Evolutionary conservation across 2,113 vertebrate genomes (phyloP), one percentile per base, ranked within the genome.

Genomic region (Hippopotamus amphibius): DNA sequence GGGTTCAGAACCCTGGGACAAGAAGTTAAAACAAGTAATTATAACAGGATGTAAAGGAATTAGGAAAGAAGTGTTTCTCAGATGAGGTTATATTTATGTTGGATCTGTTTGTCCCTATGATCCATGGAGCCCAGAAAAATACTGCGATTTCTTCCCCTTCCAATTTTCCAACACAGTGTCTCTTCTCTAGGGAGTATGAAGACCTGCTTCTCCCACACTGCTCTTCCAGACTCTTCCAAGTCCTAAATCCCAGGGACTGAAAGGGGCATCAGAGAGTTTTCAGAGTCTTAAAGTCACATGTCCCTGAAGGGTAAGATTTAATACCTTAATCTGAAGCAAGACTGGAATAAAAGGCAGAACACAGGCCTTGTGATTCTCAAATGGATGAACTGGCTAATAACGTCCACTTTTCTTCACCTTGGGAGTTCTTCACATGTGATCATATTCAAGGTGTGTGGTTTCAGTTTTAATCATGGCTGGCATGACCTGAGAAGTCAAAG

Each of bases 211-310:
- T 84, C 13, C 16, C 13, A 88, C 0, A 37, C 22, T 59, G 63
- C 4, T 93, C 28, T 87, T 91, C 41, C 55, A 63, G 41, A 61
- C 3, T 16, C 59, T 87, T 72, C 95, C 55, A 92, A 69, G 95
- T 87, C 53, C 55, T 90, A 96, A 95, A 86, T 84, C 37, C 68
- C 48, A 74, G 93, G 76, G 68, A 90, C 7, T 90, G 63, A 72
- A 55, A 80, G 76, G 41, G 37, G 21, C 12, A 46, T 72, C 43
- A 61, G 24, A 86, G 53, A 82, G 17, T 63, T 28, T 90, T 86
- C 83, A 61, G 28, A 88, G 46, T 57, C 37, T 37, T 72, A 93
- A 72, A 50, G 63, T 43, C 26, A 79, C 24, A 86, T 21, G 26
- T 65, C 26, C 61, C 41, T 79, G n/a, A 50, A 30, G 13, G 28